phyloP scores from a whole-genome alignment of 2,113 vertebrate genomes.

The Corvus moneduloides region DNA sequence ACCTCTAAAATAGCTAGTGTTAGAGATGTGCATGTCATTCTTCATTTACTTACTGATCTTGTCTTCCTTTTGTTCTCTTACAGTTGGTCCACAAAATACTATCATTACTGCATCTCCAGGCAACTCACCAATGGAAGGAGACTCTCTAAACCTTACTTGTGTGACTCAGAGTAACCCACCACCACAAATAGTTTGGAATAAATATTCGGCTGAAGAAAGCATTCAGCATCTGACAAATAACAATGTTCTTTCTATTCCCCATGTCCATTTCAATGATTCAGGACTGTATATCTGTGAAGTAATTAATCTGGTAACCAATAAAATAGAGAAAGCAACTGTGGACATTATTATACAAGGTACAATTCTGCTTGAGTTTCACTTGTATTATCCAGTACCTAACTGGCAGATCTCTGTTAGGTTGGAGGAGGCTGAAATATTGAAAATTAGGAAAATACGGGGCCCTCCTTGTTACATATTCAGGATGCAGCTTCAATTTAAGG shows the following conservation, averaged over 20 bases:
- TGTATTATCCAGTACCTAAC: not conserved
- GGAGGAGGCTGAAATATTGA: not conserved
- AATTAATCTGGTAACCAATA: slow-evolving; percentile 35
- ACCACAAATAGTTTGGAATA: slow-evolving; percentile 47
- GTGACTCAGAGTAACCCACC: slow-evolving; percentile 50
- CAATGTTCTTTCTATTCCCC: slow-evolving; percentile 6
- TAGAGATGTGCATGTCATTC: not conserved
- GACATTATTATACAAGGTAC: slow-evolving; percentile 57
- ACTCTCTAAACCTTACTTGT: slow-evolving; percentile 40
- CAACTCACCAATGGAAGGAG: not conserved
- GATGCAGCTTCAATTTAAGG: not conserved
- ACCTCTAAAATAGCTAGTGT: not conserved
- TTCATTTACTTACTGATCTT: not conserved
- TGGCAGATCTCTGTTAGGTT: not conserved
- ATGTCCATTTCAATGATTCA: slow-evolving; percentile 19
- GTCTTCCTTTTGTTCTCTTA: not conserved
- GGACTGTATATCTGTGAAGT: slow-evolving; percentile 64
- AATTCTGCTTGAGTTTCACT: not conserved
- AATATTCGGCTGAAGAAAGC: not conserved
- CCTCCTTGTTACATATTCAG: not conserved
- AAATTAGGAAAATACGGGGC: not conserved
- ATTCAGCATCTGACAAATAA: not conserved
- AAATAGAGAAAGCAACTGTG: slow-evolving; percentile 16
- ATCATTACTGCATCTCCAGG: not conserved
- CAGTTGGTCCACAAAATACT: slow-evolving; percentile 62